Conservation (phyloP, 2,113 vertebrate species). For the Colius striatus region DNA sequence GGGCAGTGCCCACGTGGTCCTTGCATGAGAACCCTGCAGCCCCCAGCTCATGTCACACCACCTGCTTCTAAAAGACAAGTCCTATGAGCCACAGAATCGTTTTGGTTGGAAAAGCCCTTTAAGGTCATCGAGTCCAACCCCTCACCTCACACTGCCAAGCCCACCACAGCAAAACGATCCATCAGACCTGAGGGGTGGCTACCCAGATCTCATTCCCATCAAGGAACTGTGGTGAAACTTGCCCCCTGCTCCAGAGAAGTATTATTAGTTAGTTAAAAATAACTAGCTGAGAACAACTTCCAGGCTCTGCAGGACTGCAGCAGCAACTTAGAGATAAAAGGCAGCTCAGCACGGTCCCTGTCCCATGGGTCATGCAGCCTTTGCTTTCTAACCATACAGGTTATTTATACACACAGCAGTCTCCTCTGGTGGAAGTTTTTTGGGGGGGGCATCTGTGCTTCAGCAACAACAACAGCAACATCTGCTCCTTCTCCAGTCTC, state of each 20-base stretch:
- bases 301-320: slow-evolving; percentile 1
- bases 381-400: background rate
- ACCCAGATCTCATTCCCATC: background rate
- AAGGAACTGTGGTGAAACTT: background rate
- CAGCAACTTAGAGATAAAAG: slow-evolving; percentile 27
- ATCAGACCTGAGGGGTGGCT: background rate
- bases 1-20: background rate
- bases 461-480: background rate
- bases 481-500: background rate
- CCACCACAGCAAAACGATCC: background rate
- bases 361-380: background rate
- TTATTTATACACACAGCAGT: slow-evolving; percentile 44
- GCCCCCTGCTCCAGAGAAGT: background rate
- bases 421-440: background rate
- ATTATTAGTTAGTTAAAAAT: slow-evolving; percentile 29
- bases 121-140: too few species aligned
- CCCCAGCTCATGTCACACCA: background rate
- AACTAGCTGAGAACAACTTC: slow-evolving; percentile 40
- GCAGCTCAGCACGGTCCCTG: slow-evolving; percentile 1
- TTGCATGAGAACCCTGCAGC: background rate
- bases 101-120: too few species aligned
- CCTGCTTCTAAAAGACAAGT: background rate
- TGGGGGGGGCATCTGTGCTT: background rate
- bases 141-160: too few species aligned
- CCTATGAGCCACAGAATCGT: background rate